Percentiles rank a stretch among this genome's conserved stretches.
Conservation (phyloP, 2,113 vertebrate genomes). For the Candoia aspera region DNA sequence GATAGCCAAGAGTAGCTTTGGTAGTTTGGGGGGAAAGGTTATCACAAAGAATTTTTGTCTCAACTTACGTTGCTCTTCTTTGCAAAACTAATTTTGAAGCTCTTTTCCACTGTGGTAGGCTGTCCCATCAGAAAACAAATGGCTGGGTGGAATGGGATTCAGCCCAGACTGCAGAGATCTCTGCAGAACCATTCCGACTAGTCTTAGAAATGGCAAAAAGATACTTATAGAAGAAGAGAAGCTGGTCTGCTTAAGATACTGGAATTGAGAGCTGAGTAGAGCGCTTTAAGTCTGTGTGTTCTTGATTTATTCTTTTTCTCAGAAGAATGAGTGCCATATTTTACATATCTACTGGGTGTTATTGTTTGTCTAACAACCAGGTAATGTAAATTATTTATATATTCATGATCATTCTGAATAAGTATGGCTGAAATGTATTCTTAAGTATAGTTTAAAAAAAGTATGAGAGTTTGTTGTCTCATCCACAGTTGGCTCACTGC, state of each 20-base stretch:
- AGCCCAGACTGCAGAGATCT: not conserved
- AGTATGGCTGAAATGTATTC: not conserved
- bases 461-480: not conserved
- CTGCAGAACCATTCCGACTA: too few species aligned
- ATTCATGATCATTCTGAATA: not conserved
- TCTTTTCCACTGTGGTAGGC: not conserved
- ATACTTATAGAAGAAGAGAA: not conserved
- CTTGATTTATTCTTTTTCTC: not conserved
- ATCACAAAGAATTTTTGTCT: not conserved
- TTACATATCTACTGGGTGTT: not conserved
- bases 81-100: not conserved
- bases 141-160: not conserved
- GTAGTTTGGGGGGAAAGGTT: not conserved
- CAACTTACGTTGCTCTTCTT: not conserved
- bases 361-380: not conserved
- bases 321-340: not conserved
- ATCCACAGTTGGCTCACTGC: not conserved
- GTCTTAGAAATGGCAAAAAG: not conserved
- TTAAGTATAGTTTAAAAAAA: not conserved
- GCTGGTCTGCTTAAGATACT: not conserved
- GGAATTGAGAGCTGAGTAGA: not conserved
- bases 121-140: not conserved
- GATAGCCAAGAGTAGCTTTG: not conserved
- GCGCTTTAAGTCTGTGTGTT: not conserved
- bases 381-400: not conserved